A percentile compares a stretch with the other conserved stretches of the same genome.
Conservation (phyloP, 2,113 vertebrate species). For the Corynorhinus townsendii region DNA sequence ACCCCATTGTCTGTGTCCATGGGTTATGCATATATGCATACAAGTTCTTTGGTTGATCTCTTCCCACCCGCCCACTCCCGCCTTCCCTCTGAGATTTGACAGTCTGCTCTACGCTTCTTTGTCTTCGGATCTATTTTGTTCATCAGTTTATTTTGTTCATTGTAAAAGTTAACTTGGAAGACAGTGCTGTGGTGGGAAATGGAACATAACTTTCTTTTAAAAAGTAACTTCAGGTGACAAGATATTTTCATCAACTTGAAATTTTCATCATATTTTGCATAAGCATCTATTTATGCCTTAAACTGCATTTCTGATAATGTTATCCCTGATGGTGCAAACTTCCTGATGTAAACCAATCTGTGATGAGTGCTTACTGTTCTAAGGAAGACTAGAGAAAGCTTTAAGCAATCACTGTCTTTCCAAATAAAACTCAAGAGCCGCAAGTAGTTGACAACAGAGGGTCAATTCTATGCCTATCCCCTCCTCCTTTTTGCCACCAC, state of each 20-base stretch:
- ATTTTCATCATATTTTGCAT: neutral
- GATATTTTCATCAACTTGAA: neutral
- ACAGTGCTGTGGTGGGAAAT: neutral
- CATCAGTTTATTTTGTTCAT: no score
- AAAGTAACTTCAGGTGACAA: neutral
- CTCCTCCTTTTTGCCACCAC: neutral
- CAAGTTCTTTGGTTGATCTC: no score
- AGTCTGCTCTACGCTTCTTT: no score
- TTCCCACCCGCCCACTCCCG: no score
- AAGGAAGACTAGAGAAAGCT: neutral
- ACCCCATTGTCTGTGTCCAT: no score
- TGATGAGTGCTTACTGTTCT: neutral
- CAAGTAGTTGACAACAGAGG: neutral
- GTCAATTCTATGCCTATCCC: neutral
- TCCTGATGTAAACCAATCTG: neutral
- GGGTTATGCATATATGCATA: no score
- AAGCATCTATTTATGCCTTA: neutral
- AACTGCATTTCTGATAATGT: neutral
- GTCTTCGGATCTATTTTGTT: no score
- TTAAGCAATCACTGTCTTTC: neutral
- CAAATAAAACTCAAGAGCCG: neutral
- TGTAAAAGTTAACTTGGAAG: slow-evolving; percentile 9
- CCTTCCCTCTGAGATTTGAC: no score
- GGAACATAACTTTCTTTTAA: neutral
- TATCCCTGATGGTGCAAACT: neutral